phyloP scores from a whole-genome alignment of 92 coral and sea anemone species.

The Palythoa caribaeorum region DNA sequence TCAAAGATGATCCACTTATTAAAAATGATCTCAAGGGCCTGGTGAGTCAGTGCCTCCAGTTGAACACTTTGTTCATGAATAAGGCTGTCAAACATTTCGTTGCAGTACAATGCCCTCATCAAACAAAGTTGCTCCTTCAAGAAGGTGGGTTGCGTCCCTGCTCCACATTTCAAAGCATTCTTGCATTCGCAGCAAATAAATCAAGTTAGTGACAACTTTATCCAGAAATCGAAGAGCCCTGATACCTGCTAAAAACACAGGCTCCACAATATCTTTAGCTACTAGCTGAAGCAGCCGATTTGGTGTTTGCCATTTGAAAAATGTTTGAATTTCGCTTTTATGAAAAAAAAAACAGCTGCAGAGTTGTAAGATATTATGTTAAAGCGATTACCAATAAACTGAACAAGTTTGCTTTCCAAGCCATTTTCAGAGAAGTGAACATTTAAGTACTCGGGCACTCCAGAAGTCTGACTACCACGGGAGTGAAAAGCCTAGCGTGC shows the following conservation, averaged over 20 bases:
- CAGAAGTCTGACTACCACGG: constrained; percentile 48
- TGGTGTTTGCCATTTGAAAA: constrained; percentile 29
- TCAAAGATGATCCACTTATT: constrained; percentile 47
- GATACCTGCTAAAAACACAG: constrained; percentile 41
- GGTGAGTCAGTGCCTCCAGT: constrained; percentile 53
- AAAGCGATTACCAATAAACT: constrained; percentile 56
- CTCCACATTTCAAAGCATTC: constrained; percentile 55
- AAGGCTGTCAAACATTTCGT: constrained; percentile 20
- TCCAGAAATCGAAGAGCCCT: constrained; percentile 52
- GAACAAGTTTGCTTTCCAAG: constrained; percentile 50
- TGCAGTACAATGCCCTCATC: constrained; percentile 48
- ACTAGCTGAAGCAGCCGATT: constrained; percentile 47
- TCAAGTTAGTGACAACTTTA: constrained; percentile 51
- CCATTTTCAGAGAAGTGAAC: constrained; percentile 17
- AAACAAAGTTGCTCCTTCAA: constrained; percentile 52
- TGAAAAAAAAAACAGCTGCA: constrained; percentile 47
- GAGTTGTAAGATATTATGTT: constrained; percentile 51
- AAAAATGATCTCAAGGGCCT: constrained; percentile 57
- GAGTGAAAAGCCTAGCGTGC: constrained; percentile 53
- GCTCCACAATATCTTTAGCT: constrained; percentile 37
- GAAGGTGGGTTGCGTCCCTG: constrained; percentile 52
- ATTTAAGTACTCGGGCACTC: constrained; percentile 28
- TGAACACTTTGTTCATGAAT: constrained; percentile 27
- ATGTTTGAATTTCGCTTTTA: constrained; percentile 43
- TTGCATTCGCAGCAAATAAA: constrained; percentile 49